Evolutionary conservation across 2,888 invertebrate genomes (phyloP), one percentile per base, ranked within the genome.

Genomic region (Drosophila pseudotalamancana): DNA sequence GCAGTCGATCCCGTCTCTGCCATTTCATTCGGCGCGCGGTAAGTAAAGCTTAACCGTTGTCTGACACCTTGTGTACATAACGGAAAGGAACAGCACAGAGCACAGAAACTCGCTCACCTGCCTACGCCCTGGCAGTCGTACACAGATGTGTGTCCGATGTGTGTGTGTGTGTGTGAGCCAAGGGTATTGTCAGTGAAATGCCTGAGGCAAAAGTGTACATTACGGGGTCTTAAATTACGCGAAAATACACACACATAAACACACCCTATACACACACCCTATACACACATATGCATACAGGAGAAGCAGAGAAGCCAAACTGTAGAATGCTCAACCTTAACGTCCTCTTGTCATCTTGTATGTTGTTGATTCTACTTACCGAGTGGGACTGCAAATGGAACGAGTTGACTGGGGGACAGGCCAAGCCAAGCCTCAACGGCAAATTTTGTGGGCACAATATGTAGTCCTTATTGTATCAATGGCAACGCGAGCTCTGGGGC

Each of bases 221-320:
- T 88, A 84, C 84, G 81, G 74, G 73, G 88, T 79, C 87, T 88
- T 87, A 81, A 88, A 88, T 87, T 87, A 79, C 88, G 86, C 65
- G 77, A 73, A 62, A 69, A 65, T 60, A 59, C 65, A 56, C 32
- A 59, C 56, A 55, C 23, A 43, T 35, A 48, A 51, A 49, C 67
- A 50, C 37, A 53, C 29, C 19, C 12, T 3, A 32, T 18, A 25
- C 12, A 43, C 8, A 19, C 21, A 32, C 45, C 37, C 16, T 4
- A 14, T 16, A 4, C 25, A 14, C 39, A 42, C 43, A 27, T 31
- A 42, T 40, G 19, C 19, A 27, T n/a, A 59, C 61, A 29, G 71
- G 57, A 51, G 31, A 64, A 29, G 71, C 54, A 51, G 31, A 64
- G 54, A 63, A 70, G 64, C 46, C 72, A 51, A 45, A 32, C 37